phyloP scores from a whole-genome alignment of 1,140 invertebrate species.

The Drosophila insularis region DNA sequence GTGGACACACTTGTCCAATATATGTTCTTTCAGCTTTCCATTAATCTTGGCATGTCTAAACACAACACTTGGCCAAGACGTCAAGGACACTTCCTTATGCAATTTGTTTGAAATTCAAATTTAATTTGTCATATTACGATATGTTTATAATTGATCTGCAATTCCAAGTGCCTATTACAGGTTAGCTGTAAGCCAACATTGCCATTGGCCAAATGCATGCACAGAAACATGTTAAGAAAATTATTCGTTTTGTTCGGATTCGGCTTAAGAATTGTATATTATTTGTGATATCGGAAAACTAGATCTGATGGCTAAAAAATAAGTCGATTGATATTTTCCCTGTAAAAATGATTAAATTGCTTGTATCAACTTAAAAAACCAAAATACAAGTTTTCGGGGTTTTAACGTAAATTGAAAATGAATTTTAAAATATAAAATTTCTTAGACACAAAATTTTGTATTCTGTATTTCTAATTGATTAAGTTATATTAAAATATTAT shows the following conservation, averaged over 20 bases:
- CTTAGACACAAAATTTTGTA: too few species aligned
- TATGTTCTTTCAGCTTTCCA: constrained; percentile 10
- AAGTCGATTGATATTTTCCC: too few species aligned
- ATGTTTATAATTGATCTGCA: neutral
- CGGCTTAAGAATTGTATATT: neutral
- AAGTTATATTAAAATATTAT: too few species aligned
- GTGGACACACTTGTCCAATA: neutral
- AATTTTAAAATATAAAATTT: too few species aligned
- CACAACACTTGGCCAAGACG: constrained; percentile 11
- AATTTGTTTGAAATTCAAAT: constrained; percentile 47
- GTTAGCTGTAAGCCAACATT: neutral
- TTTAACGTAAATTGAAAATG: too few species aligned
- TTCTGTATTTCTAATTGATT: too few species aligned
- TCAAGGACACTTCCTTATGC: constrained; percentile 52
- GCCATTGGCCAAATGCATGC: neutral
- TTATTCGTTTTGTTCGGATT: neutral
- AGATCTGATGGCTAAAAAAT: neutral
- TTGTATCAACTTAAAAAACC: too few species aligned
- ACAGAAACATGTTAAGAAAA: neutral
- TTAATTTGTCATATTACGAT: constrained; percentile 6
- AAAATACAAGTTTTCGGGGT: too few species aligned
- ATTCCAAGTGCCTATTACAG: neutral
- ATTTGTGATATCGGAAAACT: neutral
- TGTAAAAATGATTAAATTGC: too few species aligned
- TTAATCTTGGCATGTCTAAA: constrained; percentile 9